Percentiles rank a stretch among this genome's conserved stretches.
phyloP scores from a whole-genome alignment of 2,797 vertebrate species.

The Hoplostethus atlanticus region DNA sequence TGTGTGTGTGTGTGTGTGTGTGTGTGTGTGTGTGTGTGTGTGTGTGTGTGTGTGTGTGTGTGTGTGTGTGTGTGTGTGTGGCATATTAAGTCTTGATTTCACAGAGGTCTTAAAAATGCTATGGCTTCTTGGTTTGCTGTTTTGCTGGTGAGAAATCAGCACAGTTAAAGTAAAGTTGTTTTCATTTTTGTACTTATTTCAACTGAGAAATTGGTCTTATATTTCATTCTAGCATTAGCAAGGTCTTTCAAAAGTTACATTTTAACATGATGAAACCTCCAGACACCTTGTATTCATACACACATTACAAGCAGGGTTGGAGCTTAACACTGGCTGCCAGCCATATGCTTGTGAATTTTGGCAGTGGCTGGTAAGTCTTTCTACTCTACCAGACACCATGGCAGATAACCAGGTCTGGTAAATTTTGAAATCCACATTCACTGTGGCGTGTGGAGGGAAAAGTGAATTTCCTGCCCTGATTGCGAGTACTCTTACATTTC shows the following conservation, averaged over 20 bases:
- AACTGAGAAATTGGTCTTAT: not conserved
- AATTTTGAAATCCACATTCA: slow-evolving; percentile 50
- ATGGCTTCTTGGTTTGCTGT: no score
- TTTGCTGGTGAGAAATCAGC: no score
- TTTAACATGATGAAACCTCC: slow-evolving; percentile 15
- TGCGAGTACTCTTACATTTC: slow-evolving; percentile 27
- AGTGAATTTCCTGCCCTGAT: slow-evolving; percentile 48
- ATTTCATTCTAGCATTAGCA: not conserved
- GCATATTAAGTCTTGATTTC: no score
- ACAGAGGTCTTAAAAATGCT: not conserved
- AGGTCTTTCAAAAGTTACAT: not conserved
- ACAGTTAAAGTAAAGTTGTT: not conserved
- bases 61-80: no score
- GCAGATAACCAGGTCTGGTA: slow-evolving; percentile 45
- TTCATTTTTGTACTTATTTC: not conserved
- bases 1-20: no score
- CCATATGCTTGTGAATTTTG: slow-evolving; percentile 50
- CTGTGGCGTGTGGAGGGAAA: not conserved
- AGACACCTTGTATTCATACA: slow-evolving; percentile 51
- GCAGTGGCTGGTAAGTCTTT: slow-evolving; percentile 25
- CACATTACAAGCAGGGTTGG: slow-evolving; percentile 31
- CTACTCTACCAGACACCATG: slow-evolving; percentile 29
- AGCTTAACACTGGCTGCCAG: slow-evolving; percentile 41
- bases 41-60: no score
- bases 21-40: no score